Percentiles rank a stretch among this genome's conserved stretches.
Evolutionary conservation across 2,797 vertebrate genomes (phyloP).

Genomic region (Catharus ustulatus): DNA sequence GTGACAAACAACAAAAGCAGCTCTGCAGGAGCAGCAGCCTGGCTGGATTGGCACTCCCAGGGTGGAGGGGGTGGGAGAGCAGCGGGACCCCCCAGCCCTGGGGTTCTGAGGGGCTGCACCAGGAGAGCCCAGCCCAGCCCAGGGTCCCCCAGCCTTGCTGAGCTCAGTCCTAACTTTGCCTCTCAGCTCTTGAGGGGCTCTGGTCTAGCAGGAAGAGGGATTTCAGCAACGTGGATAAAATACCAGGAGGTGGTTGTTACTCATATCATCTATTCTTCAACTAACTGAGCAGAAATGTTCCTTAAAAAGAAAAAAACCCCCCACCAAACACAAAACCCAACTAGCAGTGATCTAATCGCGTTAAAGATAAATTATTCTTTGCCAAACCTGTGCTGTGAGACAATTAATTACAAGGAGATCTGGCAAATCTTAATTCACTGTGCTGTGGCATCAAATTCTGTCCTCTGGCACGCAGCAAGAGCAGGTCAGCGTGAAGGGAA

Average conservation of each 20-base stretch:
- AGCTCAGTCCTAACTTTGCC: neutral
- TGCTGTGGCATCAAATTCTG: neutral
- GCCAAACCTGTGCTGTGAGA: constrained; percentile 1
- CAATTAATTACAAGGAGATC: constrained; percentile 51
- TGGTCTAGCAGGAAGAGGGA: neutral
- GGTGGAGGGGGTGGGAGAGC: rapidly evolving
- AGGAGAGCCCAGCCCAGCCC: neutral
- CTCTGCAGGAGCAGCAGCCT: rapidly evolving
- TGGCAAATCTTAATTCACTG: constrained; percentile 30
- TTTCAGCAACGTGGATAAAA: neutral
- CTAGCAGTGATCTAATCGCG: neutral
- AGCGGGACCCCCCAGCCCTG: neutral
- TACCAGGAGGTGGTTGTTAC: neutral
- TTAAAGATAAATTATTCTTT: constrained; percentile 15
- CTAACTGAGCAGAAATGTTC: neutral
- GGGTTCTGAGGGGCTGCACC: neutral
- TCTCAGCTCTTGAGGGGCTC: neutral
- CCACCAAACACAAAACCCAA: neutral
- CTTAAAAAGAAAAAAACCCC: neutral
- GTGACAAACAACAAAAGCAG: neutral
- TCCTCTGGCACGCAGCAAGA: constrained; percentile 11
- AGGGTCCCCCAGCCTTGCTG: neutral
- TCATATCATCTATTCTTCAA: neutral
- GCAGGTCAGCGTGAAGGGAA: constrained; percentile 15
- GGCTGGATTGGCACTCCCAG: rapidly evolving